These are phyloP conservation scores for Rhagophthalmus giganteus DNA, from an alignment of 2,888 invertebrate species.

Conservation along the genomic window DNA sequence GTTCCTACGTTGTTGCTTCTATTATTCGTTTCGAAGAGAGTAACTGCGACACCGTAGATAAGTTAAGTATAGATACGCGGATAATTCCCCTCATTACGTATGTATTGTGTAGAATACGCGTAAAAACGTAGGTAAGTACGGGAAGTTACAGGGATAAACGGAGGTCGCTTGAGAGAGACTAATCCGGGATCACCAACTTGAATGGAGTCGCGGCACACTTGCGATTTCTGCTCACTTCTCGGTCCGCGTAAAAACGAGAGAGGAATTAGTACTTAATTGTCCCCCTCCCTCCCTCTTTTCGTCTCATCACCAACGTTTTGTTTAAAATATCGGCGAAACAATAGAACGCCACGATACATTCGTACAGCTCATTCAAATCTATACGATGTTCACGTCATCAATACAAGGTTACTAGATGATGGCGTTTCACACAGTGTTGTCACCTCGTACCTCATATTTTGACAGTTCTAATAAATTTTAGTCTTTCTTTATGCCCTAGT, in stretches of 20 bases:
- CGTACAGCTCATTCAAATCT: no score
- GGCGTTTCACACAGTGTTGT: no score
- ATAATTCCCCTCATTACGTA: constrained; percentile 29
- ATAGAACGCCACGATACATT: no score
- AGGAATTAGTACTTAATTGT: constrained; percentile 29
- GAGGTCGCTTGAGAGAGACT: constrained; percentile 25
- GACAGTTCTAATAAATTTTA: no score
- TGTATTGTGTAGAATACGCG: constrained; percentile 23
- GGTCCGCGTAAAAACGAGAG: constrained; percentile 18
- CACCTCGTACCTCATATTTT: no score
- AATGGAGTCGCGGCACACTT: constrained; percentile 32
- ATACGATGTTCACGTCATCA: no score
- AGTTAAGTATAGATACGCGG: constrained; percentile 13
- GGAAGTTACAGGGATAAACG: constrained; percentile 22
- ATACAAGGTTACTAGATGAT: no score
- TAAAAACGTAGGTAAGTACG: constrained; percentile 17
- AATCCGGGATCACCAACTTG: constrained; percentile 36
- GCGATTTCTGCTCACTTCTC: constrained; percentile 31
- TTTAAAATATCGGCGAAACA: no score
- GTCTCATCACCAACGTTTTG: no score
- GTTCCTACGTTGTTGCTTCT: constrained; percentile 22
- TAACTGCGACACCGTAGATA: constrained; percentile 3
- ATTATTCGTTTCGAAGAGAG: constrained; percentile 14
- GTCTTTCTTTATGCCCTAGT: no score
- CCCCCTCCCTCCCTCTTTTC: constrained; percentile 25